Conservation (phyloP, 2,113 vertebrate species). For the Mesitornis unicolor region DNA sequence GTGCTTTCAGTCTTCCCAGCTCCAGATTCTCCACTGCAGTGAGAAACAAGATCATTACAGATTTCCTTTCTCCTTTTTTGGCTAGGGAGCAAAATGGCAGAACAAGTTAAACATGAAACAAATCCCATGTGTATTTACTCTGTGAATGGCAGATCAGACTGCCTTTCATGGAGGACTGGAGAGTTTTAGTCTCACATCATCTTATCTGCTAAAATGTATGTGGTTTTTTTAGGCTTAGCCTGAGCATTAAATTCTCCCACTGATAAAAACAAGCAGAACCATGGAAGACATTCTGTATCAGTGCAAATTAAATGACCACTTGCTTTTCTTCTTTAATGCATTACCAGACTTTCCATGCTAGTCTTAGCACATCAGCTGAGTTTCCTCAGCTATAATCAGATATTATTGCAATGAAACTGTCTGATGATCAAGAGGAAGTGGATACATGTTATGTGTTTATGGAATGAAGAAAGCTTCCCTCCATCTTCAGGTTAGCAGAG, state of each 20-base stretch:
- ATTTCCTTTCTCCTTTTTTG: neutral
- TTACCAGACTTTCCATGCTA: neutral
- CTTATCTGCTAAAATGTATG: neutral
- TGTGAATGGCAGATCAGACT: neutral
- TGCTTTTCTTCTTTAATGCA: neutral
- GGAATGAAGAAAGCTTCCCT: neutral
- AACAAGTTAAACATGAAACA: neutral
- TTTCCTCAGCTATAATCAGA: neutral
- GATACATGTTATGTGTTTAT: neutral
- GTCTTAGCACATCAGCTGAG: neutral
- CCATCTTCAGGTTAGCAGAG: neutral
- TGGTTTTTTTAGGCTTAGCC: neutral
- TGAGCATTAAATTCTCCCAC: neutral
- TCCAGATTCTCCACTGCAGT: slow-evolving; percentile 91
- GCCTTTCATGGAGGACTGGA: neutral
- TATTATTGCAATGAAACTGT: neutral
- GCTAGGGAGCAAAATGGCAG: neutral
- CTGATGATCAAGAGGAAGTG: neutral
- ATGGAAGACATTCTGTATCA: neutral
- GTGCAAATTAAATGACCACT: neutral
- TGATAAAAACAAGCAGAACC: neutral
- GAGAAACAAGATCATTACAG: neutral
- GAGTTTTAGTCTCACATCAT: neutral
- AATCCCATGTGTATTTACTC: neutral
- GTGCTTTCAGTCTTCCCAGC: slow-evolving; percentile 97